These are phyloP conservation scores for Mesorhabditis belari DNA, from an alignment of 2,888 invertebrate genomes.

Conservation along the genomic window DNA sequence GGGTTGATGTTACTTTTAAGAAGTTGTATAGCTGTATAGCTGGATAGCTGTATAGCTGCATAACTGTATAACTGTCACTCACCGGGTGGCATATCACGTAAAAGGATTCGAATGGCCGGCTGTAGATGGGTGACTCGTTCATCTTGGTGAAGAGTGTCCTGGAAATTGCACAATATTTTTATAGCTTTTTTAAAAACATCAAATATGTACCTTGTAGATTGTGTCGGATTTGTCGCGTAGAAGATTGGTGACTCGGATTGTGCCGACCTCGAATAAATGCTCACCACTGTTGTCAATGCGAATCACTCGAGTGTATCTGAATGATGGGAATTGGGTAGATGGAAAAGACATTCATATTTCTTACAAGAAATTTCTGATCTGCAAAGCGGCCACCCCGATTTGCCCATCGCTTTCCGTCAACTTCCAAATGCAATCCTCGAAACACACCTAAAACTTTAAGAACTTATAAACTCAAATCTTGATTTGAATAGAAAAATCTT, in stretches of 20 bases:
- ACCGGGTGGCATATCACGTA: slow-evolving; percentile 70
- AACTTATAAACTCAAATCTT: no score
- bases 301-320: slow-evolving; percentile 84
- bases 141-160: slow-evolving; percentile 1
- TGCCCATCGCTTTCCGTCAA: slow-evolving; percentile 96
- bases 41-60: no score
- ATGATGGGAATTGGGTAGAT: not conserved
- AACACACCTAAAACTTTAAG: slow-evolving; percentile 81
- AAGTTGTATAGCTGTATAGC: no score
- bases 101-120: slow-evolving; percentile 84
- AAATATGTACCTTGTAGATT: slow-evolving; percentile 65
- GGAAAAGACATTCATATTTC: slow-evolving; percentile 49
- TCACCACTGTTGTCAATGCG: slow-evolving; percentile 94
- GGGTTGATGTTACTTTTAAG: not conserved
- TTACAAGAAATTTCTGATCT: slow-evolving; percentile 86
- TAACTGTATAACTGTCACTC: not conserved
- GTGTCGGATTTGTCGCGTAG: slow-evolving; percentile 89
- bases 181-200: not conserved
- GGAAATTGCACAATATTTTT: slow-evolving; percentile 66
- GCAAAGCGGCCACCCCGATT: slow-evolving; percentile 89
- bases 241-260: slow-evolving; percentile 86
- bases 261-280: slow-evolving; percentile 89
- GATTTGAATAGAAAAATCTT: no score
- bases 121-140: slow-evolving; percentile 68
- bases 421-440: slow-evolving; percentile 95